A percentile compares a stretch with the other conserved stretches of the same genome.
phyloP scores from a whole-genome alignment of 2,113 vertebrate species.

The Lanius ludovicianus region DNA sequence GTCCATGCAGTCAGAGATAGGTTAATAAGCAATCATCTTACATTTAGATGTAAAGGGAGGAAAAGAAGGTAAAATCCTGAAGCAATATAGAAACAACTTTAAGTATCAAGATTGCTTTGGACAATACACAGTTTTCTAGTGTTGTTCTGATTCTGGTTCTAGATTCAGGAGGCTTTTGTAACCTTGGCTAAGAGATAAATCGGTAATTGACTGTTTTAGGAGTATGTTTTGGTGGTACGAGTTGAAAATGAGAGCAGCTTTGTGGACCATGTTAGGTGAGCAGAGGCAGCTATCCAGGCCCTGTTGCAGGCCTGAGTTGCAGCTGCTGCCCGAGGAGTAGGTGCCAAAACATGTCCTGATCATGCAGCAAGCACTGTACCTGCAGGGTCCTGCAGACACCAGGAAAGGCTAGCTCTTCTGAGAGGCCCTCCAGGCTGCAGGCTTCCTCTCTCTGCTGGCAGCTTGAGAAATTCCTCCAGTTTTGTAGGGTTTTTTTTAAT shows the following conservation, averaged over 20 bases:
- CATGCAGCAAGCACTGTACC: background rate
- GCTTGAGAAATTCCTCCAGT: background rate
- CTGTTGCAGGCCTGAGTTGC: rapidly evolving
- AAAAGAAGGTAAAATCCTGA: background rate
- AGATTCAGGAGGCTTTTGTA: background rate
- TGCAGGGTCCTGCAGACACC: rapidly evolving
- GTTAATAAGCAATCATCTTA: background rate
- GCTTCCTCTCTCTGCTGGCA: background rate
- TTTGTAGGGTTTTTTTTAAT: background rate
- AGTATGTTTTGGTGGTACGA: background rate
- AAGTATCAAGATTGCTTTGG: background rate
- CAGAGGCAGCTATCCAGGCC: background rate
- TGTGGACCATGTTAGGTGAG: background rate
- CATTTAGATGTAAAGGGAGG: background rate
- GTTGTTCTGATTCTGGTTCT: background rate
- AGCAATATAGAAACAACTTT: background rate
- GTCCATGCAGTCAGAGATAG: background rate
- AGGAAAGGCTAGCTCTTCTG: background rate
- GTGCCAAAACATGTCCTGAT: background rate
- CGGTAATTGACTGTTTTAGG: background rate
- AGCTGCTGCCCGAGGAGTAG: rapidly evolving
- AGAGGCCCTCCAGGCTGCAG: background rate
- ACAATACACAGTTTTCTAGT: background rate
- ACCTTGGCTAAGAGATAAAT: background rate
- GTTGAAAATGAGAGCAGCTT: background rate